These are phyloP conservation scores for Branchellion lobata DNA, from an alignment of 2,888 invertebrate genomes.

Conservation along the genomic window DNA sequence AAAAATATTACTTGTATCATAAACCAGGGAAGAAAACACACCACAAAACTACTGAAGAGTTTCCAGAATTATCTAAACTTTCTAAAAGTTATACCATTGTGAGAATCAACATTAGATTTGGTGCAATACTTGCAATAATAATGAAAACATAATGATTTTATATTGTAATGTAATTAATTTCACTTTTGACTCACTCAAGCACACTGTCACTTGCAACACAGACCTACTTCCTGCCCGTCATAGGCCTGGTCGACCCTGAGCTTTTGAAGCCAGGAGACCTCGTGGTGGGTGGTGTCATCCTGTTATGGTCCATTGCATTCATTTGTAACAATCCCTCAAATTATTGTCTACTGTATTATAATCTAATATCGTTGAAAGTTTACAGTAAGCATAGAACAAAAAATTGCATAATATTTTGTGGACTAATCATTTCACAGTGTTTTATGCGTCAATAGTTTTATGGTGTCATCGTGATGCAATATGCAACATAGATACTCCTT, in stretches of 20 bases:
- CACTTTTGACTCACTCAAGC: too few relatives aligned
- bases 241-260: slow-evolving; percentile 95
- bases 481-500: too few relatives aligned
- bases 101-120: background rate
- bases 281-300: slow-evolving; percentile 58
- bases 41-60: too few relatives aligned
- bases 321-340: background rate
- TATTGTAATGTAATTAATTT: too few relatives aligned
- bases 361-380: background rate
- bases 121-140: background rate
- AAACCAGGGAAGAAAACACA: background rate
- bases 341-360: background rate
- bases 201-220: too few relatives aligned
- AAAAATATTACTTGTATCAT: too few relatives aligned
- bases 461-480: too few relatives aligned
- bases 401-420: background rate
- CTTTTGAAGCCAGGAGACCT: slow-evolving; percentile 92
- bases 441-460: background rate
- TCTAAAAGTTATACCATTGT: background rate
- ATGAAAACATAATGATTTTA: too few relatives aligned
- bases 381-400: background rate
- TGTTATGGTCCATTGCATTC: slow-evolving; percentile 65
- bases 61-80: too few relatives aligned
- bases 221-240: slow-evolving; percentile 97
- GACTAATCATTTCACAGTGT: background rate